These are phyloP conservation scores for Pachyseris speciosa DNA, from an alignment of 64 coral and sea anemone species.

Conservation along the genomic window DNA sequence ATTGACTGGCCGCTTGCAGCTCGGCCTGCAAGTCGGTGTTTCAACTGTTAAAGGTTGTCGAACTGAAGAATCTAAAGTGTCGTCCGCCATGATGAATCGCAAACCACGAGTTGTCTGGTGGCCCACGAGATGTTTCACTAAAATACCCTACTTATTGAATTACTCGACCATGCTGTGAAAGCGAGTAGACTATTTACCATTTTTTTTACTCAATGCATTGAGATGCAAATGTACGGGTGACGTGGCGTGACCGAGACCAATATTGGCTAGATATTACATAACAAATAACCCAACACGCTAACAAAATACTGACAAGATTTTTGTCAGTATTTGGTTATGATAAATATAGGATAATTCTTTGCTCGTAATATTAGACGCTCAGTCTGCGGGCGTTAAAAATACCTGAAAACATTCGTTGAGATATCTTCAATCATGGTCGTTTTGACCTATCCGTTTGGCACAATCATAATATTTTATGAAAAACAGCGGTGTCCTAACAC, in stretches of 20 bases:
- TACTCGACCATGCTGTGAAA: neutral
- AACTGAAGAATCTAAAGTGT: neutral
- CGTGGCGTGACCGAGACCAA: neutral
- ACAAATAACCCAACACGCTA: no score
- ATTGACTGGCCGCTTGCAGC: neutral
- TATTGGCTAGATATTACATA: no score
- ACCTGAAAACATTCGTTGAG: no score
- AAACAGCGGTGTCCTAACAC: no score
- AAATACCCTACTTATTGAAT: neutral
- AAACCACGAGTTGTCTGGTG: neutral
- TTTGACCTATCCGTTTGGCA: no score
- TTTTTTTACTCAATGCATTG: neutral
- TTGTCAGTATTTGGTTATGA: no score
- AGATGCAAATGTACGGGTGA: neutral
- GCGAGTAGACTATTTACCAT: neutral
- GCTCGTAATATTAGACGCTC: no score
- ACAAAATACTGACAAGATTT: no score
- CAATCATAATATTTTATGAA: no score
- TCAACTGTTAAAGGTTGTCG: neutral
- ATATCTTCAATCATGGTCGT: no score
- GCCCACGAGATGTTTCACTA: neutral
- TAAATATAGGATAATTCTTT: no score
- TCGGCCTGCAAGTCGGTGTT: neutral
- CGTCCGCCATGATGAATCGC: neutral
- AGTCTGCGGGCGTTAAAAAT: no score